phyloP scores from a whole-genome alignment of 2,888 invertebrate genomes.

The Caenorhabditis virilis region DNA sequence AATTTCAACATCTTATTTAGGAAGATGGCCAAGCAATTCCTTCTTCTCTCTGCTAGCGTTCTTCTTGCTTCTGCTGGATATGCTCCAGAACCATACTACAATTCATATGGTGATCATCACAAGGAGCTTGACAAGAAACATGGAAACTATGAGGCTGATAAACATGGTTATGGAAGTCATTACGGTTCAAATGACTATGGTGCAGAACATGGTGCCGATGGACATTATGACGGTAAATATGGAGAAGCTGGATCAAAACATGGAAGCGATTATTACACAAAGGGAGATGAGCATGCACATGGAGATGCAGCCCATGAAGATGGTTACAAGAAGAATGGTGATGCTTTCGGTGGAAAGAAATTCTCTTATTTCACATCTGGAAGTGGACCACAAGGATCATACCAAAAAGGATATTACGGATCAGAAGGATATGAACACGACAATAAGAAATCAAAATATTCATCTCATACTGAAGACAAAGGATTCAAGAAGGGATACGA shows the following conservation, averaged over 20 bases:
- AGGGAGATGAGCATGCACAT: conserved; percentile 39
- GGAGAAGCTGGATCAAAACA: conserved; percentile 27
- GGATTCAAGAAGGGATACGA: conserved; percentile 47
- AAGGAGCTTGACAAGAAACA: conserved; percentile 25
- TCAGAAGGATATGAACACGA: conserved; percentile 47
- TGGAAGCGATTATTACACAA: conserved; percentile 30
- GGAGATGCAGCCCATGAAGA: conserved; percentile 37
- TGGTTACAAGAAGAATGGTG: conserved; percentile 40
- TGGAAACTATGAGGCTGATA: conserved; percentile 33
- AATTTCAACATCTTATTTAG: not conserved
- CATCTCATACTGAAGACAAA: conserved; percentile 24
- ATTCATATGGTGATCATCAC: conserved; percentile 29
- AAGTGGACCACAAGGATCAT: conserved; percentile 48
- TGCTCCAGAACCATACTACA: conserved; percentile 27
- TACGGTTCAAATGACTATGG: conserved; percentile 28
- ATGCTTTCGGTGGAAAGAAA: conserved; percentile 48
- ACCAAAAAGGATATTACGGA: conserved; percentile 55
- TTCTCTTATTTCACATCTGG: conserved; percentile 53
- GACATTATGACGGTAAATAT: conserved; percentile 38
- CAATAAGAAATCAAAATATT: conserved; percentile 34
- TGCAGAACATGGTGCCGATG: conserved; percentile 24
- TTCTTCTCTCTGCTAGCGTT: conserved; percentile 22
- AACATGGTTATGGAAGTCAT: conserved; percentile 30
- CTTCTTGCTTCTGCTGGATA: conserved; percentile 22
- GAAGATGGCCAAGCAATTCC: not conserved